phyloP scores from a whole-genome alignment of 2,113 vertebrate species.

The Ascaphus truei region DNA sequence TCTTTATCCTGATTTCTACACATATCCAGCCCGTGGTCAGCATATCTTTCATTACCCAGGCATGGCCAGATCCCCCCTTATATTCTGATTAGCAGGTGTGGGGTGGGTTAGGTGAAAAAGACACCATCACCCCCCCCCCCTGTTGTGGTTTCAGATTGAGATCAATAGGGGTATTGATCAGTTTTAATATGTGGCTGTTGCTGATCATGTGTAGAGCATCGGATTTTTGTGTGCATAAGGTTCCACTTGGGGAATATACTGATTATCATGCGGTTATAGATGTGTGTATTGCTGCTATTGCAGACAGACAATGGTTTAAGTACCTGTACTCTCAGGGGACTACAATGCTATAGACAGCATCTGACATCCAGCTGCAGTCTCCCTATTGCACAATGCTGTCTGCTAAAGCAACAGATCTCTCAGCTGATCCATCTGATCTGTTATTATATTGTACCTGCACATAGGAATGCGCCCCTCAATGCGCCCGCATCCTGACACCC shows the following conservation, averaged over 20 bases:
- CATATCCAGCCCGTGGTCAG: slow-evolving; percentile 24
- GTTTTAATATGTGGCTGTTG: not conserved
- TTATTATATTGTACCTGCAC: not conserved
- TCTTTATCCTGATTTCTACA: too few species aligned
- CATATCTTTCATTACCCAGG: slow-evolving; percentile 3
- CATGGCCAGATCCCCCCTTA: not conserved
- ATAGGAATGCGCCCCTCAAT: not conserved
- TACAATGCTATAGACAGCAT: slow-evolving; percentile 12
- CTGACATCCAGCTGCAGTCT: slow-evolving; percentile 25
- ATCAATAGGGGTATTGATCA: not conserved
- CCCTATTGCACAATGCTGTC: not conserved
- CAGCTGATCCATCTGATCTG: not conserved
- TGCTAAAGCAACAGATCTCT: slow-evolving; percentile 29
- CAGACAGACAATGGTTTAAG: slow-evolving; percentile 24
- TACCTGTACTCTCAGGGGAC: slow-evolving; percentile 18
- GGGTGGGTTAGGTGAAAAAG: not conserved
- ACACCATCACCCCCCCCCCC: too few species aligned
- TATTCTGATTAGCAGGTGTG: slow-evolving; percentile 15
- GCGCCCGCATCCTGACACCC: not conserved
- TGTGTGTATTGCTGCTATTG: too few species aligned
- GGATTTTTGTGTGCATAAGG: too few species aligned
- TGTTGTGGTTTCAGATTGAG: too few species aligned
- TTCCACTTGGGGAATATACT: not conserved
- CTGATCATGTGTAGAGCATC: not conserved
- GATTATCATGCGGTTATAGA: not conserved